phyloP scores from a whole-genome alignment of 2,888 invertebrate species.

The Cerceris ruficornis region DNA sequence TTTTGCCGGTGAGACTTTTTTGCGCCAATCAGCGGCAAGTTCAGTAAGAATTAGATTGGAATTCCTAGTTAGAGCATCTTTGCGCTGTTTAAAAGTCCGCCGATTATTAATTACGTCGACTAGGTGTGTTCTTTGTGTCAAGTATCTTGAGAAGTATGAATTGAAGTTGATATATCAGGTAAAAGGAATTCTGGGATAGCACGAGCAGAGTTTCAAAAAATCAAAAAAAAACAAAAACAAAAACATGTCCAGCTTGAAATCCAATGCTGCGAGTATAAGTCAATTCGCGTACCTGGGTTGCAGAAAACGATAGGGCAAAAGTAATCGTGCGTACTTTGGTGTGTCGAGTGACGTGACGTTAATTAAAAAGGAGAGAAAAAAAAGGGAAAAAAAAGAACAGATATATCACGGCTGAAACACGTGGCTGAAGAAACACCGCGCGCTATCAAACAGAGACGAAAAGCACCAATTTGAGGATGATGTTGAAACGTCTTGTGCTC shows the following conservation, averaged over 20 bases:
- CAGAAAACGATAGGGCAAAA: conserved; percentile 35
- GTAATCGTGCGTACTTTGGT: conserved; percentile 12
- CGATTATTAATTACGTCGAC: neutral
- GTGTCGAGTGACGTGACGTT: conserved; percentile 13
- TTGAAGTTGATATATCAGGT: no score
- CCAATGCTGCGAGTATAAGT: neutral
- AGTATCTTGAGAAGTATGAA: no score
- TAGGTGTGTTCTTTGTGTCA: no score
- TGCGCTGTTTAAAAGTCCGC: neutral
- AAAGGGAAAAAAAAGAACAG: no score
- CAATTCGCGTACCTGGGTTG: conserved; percentile 18
- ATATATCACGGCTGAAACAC: conserved; percentile 16
- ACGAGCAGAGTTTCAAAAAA: neutral
- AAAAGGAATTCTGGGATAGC: no score
- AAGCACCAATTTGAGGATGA: conserved; percentile 46
- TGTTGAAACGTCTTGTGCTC: conserved; percentile 30
- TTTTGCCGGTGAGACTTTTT: conserved; percentile 60
- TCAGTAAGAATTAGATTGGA: conserved; percentile 53
- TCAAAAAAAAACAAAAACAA: neutral
- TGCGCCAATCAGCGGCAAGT: conserved; percentile 53
- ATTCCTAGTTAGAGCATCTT: conserved; percentile 56
- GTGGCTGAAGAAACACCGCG: conserved; percentile 31
- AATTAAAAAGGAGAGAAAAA: conserved; percentile 41
- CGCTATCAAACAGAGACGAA: conserved; percentile 46
- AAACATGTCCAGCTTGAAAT: no score